Evolutionary conservation across 1,140 invertebrate genomes (phyloP).

Genomic region (Cephus cinctus): DNA sequence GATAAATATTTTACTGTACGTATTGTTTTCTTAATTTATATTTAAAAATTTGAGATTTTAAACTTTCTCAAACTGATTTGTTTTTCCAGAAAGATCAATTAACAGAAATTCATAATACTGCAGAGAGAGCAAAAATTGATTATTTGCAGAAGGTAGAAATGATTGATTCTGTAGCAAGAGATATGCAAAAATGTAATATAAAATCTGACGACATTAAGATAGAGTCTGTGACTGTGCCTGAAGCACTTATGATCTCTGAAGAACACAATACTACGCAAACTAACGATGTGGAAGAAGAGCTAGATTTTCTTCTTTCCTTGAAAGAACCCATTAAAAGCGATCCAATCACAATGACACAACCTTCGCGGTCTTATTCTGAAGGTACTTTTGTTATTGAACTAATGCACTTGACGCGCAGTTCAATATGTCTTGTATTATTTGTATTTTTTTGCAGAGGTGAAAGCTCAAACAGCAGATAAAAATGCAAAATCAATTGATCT

Average conservation of each 20-base stretch:
- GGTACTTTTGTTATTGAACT: too few species aligned
- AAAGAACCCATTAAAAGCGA: slow-evolving; percentile 28
- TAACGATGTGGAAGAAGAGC: slow-evolving; percentile 24
- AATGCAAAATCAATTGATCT: slow-evolving; percentile 40
- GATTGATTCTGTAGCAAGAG: too few species aligned
- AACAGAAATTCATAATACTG: slow-evolving; percentile 28
- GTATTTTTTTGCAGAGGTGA: slow-evolving; percentile 35
- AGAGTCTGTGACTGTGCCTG: slow-evolving; percentile 2
- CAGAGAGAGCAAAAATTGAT: slow-evolving; percentile 23
- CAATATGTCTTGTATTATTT: too few species aligned
- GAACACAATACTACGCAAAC: background rate
- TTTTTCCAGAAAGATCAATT: slow-evolving; percentile 33
- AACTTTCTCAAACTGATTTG: slow-evolving; percentile 5
- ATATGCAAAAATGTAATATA: too few species aligned
- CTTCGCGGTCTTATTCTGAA: slow-evolving; percentile 8
- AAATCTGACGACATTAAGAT: background rate
- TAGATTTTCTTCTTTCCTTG: slow-evolving; percentile 42
- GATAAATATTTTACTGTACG: slow-evolving; percentile 36
- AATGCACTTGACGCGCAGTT: too few species aligned
- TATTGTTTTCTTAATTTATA: slow-evolving; percentile 4
- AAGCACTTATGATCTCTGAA: too few species aligned
- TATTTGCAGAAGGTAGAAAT: too few species aligned
- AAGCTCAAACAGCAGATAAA: slow-evolving; percentile 16
- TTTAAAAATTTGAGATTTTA: slow-evolving; percentile 1
- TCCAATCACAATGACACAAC: slow-evolving; percentile 2